Percentiles rank a stretch among this genome's conserved stretches.
phyloP scores from a whole-genome alignment of 2,888 invertebrate genomes.

The Tineola bisselliella region DNA sequence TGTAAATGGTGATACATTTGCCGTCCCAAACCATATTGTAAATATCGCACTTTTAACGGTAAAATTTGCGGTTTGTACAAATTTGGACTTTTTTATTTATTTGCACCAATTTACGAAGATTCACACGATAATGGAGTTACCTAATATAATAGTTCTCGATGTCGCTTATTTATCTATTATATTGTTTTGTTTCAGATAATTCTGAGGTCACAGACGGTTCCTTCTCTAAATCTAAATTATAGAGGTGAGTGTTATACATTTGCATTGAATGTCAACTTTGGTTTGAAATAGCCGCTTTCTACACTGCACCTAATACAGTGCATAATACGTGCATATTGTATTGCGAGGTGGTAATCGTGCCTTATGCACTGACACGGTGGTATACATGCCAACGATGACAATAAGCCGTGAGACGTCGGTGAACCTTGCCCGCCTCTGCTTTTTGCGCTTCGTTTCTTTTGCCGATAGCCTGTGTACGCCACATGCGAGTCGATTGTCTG shows the following conservation, averaged over 20 bases:
- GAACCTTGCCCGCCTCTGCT: constrained; percentile 39
- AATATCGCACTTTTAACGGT: constrained; percentile 19
- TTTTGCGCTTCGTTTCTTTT: constrained; percentile 27
- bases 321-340: not conserved
- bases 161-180: not conserved
- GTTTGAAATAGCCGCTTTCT: not conserved
- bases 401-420: constrained; percentile 37
- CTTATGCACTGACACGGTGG: constrained; percentile 22
- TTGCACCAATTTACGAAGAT: not conserved
- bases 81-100: constrained; percentile 15
- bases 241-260: not conserved
- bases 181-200: not conserved
- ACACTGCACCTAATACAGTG: not conserved
- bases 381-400: constrained; percentile 22
- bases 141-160: not conserved
- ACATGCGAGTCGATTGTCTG: constrained; percentile 7
- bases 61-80: constrained; percentile 17
- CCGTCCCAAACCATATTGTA: not conserved
- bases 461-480: constrained; percentile 4
- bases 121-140: not conserved
- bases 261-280: not conserved
- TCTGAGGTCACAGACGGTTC: not conserved
- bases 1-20: constrained; percentile 19
- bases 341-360: constrained; percentile 8
- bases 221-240: not conserved